These are phyloP conservation scores for Epistrophe grossulariae DNA, from an alignment of 2,888 invertebrate species.

Conservation along the genomic window DNA sequence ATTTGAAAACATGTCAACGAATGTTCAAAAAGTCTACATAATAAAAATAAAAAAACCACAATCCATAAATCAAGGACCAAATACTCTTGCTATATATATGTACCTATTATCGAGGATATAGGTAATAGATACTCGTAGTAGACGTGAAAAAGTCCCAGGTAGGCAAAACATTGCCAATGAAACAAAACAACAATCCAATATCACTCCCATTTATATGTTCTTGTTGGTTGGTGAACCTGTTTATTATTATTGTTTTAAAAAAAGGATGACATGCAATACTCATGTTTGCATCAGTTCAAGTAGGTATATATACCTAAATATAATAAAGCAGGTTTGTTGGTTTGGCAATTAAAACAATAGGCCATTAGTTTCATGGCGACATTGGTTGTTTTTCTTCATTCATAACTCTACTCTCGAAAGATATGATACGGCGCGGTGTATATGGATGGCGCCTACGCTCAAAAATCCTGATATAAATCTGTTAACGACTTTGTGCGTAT, in stretches of 20 bases:
- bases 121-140: no score
- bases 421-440: constrained; percentile 58
- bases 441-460: constrained; percentile 65
- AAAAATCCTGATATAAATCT: constrained; percentile 72
- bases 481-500: constrained; percentile 63
- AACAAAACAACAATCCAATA: constrained; percentile 36
- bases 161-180: constrained; percentile 20
- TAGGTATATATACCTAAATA: no score
- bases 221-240: constrained; percentile 11
- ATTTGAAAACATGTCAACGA: constrained; percentile 2
- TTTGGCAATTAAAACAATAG: constrained; percentile 75
- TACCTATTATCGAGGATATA: no score
- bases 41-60: constrained; percentile 50
- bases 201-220: constrained; percentile 40
- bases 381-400: constrained; percentile 61
- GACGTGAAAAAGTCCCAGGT: constrained; percentile 67
- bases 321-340: constrained; percentile 60
- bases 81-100: constrained; percentile 56
- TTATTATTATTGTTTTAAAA: constrained; percentile 37
- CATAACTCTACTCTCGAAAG: constrained; percentile 62
- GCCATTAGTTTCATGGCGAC: constrained; percentile 70
- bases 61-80: constrained; percentile 70
- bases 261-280: constrained; percentile 65
- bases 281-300: constrained; percentile 63
- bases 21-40: constrained; percentile 8